Conservation (phyloP, 2,113 vertebrate genomes). For the Hemiprocne comata region DNA sequence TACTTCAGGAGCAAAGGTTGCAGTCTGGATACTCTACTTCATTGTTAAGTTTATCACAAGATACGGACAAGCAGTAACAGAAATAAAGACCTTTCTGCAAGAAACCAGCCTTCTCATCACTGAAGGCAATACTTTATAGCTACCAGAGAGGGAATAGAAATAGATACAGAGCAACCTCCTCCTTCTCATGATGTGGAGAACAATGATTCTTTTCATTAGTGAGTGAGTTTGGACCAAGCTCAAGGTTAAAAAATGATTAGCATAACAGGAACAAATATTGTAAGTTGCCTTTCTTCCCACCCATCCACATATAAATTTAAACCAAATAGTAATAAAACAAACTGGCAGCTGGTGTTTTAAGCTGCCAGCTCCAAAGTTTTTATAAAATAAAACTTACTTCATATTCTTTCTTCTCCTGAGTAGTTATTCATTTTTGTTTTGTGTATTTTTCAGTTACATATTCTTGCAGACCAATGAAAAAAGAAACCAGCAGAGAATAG, state of each 20-base stretch:
- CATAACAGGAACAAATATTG: slow-evolving; percentile 48
- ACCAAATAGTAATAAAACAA: slow-evolving; percentile 68
- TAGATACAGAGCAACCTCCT: background rate
- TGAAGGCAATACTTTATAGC: background rate
- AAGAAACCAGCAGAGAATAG: background rate
- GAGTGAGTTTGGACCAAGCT: slow-evolving; percentile 45
- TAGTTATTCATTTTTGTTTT: slow-evolving; percentile 44
- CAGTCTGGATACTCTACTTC: background rate
- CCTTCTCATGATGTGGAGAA: background rate
- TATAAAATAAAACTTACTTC: slow-evolving; percentile 52
- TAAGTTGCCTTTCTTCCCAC: slow-evolving; percentile 62
- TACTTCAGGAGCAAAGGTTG: background rate
- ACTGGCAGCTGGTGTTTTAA: slow-evolving; percentile 62
- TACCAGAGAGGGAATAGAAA: background rate
- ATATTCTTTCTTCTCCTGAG: background rate
- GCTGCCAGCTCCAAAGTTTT: slow-evolving; percentile 44
- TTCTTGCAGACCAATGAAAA: slow-evolving; percentile 50
- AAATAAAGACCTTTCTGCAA: background rate
- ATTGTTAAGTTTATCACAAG: background rate
- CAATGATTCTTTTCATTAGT: slow-evolving; percentile 9
- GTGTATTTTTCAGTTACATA: slow-evolving; percentile 45
- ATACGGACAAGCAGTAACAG: background rate
- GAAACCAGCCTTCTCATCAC: background rate
- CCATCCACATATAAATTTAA: slow-evolving; percentile 70
- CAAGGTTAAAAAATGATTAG: slow-evolving; percentile 60